These are phyloP conservation scores for Laupala kohalensis DNA, from an alignment of 1,140 invertebrate genomes.

Conservation along the genomic window DNA sequence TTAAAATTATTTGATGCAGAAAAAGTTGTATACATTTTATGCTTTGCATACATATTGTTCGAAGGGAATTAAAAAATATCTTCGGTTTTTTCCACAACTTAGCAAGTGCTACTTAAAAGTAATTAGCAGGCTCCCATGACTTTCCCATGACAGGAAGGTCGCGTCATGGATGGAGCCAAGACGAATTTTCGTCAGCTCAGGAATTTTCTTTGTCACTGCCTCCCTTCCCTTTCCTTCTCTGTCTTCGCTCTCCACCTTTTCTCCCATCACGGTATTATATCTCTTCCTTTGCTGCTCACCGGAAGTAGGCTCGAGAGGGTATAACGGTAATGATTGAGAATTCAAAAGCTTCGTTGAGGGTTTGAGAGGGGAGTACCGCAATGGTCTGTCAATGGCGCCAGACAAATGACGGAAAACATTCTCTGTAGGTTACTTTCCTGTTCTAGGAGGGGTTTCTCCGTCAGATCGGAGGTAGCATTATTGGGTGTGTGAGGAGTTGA, in stretches of 20 bases:
- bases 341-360: not conserved
- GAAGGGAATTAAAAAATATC: too few relatives aligned
- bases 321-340: not conserved
- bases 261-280: too few relatives aligned
- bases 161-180: too few relatives aligned
- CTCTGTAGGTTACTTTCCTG: not conserved
- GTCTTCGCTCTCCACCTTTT: not conserved
- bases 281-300: too few relatives aligned
- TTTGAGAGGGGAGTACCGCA: not conserved
- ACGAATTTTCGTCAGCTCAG: not conserved
- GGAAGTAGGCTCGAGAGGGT: not conserved
- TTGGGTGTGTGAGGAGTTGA: too few relatives aligned
- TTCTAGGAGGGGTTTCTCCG: not conserved
- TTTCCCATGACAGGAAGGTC: too few relatives aligned
- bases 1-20: too few relatives aligned
- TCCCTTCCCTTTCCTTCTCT: not conserved
- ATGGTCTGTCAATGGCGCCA: not conserved
- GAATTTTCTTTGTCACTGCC: not conserved
- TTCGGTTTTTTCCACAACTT: too few relatives aligned
- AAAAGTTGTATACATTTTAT: too few relatives aligned
- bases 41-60: too few relatives aligned
- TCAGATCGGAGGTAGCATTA: not conserved
- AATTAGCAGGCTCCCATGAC: too few relatives aligned
- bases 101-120: too few relatives aligned
- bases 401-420: not conserved